Evolutionary conservation across 2,797 vertebrate species (phyloP), one percentile per base, ranked within the genome.

Genomic region (Lagodon rhomboides): DNA sequence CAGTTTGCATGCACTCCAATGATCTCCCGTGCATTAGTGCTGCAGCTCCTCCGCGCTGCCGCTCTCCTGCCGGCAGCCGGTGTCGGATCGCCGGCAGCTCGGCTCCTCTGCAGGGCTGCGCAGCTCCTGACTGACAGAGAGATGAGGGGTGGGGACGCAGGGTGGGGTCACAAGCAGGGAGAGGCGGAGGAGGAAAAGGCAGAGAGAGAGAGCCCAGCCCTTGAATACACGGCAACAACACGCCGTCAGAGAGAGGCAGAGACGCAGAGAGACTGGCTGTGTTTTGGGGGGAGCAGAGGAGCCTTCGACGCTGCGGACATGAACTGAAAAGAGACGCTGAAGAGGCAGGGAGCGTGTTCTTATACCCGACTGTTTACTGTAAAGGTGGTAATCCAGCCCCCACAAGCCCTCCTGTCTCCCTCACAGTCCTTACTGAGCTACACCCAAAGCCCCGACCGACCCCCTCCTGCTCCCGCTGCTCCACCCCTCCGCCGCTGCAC

Each of bases 71-170:
- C 74, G 41, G 18, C 38, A 30, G 83, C 78, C 66, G 68, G 78
- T 47, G 70, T 70, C 67, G 53, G 85, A 69, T 73, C 71, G 66
- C 70, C 80, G 51, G 87, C 55, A 65, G 73, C 70, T 55, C 70
- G n/a, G 74, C 82, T 84, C 67, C 86, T 87, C 88, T 80, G 87
- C 91, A 89, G 85, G 83, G 85, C 87, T 89, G 92, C 91, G 88
- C 83, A 87, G 88, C 89, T 89, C 75, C 84, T 88, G 91, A 87
- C 88, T 90, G 90, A 91, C 93, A 85, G 90, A 82, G 88, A 92
- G 95, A 93, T 92, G 95, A 96, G 96, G 96, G 97, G 97, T 97
- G 97, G 97, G 95, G 96, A 96, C 94, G 95, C 94, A 96, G 97
- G 97, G 97, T 97, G 97, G 96, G 97, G 96, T 96, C 96, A 96